Base-by-base conservation (phyloP, 2,888 invertebrate species). In the Platypus cylindrus region DNA sequence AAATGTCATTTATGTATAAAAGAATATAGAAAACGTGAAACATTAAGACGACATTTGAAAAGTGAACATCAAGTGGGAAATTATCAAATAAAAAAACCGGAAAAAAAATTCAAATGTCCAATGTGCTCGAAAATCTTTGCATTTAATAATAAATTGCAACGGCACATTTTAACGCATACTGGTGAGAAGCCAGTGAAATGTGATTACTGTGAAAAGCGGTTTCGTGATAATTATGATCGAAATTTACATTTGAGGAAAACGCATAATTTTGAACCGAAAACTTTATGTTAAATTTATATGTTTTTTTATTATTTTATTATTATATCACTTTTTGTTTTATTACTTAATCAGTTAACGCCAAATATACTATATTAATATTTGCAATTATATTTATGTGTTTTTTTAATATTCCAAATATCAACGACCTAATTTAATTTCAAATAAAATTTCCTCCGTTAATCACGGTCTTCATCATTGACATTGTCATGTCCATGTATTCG, bases 1-100 rank as follows among this genome's bases (percentile, higher is more conserved):
- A 48, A 51, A 30, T 71, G 71, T 47, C 52, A 62, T 11, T 63
- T 68, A 43, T 71, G 71, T 45, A 57, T 57, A 23, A 62, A 62
- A 31, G 69, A 68, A 46, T 70, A 71, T 49, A 64, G 62, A 43
- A 66, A 68, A 1, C 51, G 65, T 44, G 41, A 50, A 16, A 48
- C 48, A 3, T 37, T 50, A 31, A 43, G 46, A 17, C 44, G 49
- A 14, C 50, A 51, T 18, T 41, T 48, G 43, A 53, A 52, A 36
- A 41, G 46, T 11, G 46, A 47, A 5, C 49, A 48, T 13, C 36
- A 46, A 28, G 38, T 50, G n/a, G 46, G 55, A 58, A 29, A 65
- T 63, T 46, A 48, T 20, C 49, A 47, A 22, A 43, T 52, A 12
- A 44, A 46, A 17, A 47, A 49, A 12, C 45, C 64, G 55, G 18